A percentile compares a stretch with the other conserved stretches of the same genome.
These are phyloP conservation scores for Orthonychiurus folsomi DNA, from an alignment of 2,888 invertebrate species.

Conservation along the genomic window DNA sequence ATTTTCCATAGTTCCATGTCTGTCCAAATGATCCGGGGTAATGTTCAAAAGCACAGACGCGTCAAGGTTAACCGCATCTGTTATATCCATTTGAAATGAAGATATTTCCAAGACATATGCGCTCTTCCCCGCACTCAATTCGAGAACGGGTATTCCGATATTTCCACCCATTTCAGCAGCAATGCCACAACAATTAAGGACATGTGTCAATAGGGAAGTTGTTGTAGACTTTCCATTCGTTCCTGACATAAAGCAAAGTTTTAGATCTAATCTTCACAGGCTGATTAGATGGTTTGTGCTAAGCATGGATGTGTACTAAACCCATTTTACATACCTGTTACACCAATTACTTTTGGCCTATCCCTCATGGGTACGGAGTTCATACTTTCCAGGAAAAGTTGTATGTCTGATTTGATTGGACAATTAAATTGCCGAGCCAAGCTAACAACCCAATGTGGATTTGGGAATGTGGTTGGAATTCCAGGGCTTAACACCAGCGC, in stretches of 20 bases:
- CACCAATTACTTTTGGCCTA: background rate
- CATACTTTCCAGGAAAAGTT: background rate
- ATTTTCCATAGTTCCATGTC: conserved; percentile 2
- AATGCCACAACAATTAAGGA: conserved; percentile 1
- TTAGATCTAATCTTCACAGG: no score
- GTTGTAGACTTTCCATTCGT: conserved; percentile 10
- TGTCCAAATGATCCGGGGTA: conserved; percentile 9
- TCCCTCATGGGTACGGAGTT: background rate
- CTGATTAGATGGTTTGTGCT: no score
- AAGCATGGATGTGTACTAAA: no score
- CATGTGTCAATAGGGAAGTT: background rate
- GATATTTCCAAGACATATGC: conserved; percentile 10
- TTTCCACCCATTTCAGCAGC: background rate
- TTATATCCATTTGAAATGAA: conserved; percentile 6
- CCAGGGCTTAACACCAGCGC: conserved; percentile 3
- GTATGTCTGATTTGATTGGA: background rate
- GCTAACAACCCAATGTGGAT: conserved; percentile 1
- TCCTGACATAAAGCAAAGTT: no score
- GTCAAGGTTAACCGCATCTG: background rate
- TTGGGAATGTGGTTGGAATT: conserved; percentile 2
- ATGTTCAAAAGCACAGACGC: conserved; percentile 1
- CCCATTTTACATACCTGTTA: no score
- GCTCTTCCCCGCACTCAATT: background rate
- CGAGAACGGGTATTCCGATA: conserved; percentile 6
- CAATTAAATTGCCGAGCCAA: background rate